Conservation (phyloP, 2,113 vertebrate species). For the Corydoras sp. region DNA sequence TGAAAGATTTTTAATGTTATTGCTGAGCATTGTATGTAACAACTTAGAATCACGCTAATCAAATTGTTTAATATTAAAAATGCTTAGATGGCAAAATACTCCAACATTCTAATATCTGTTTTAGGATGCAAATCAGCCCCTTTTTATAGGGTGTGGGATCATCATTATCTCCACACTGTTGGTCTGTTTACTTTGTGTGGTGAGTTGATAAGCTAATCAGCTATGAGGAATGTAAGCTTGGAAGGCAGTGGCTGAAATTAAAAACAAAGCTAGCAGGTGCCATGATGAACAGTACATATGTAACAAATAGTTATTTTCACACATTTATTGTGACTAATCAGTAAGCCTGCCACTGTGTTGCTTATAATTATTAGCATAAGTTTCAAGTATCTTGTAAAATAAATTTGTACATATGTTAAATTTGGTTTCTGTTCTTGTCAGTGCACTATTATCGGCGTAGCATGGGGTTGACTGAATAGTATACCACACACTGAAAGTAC, state of each 20-base stretch:
- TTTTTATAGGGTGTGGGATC: slow-evolving; percentile 39
- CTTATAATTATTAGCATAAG: no score
- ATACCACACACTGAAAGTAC: no score
- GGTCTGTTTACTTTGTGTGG: slow-evolving; percentile 29
- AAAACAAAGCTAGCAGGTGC: background rate
- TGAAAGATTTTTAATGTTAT: no score
- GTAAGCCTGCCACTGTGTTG: no score
- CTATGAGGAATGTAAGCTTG: slow-evolving; percentile 34
- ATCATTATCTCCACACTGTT: slow-evolving; percentile 35
- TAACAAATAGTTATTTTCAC: background rate
- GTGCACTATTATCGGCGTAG: no score
- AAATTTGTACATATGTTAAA: no score
- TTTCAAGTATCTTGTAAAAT: no score
- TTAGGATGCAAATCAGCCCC: slow-evolving; percentile 39
- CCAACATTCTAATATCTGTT: slow-evolving; percentile 2
- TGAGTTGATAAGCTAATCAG: slow-evolving; percentile 33
- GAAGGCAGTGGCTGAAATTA: slow-evolving; percentile 11
- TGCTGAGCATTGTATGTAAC: background rate
- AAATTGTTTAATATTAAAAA: background rate
- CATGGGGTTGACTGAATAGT: no score
- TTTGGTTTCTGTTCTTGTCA: no score
- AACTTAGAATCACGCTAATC: background rate
- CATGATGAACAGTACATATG: background rate
- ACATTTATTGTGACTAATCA: no score
- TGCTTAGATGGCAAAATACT: slow-evolving; percentile 1